A percentile compares a stretch with the other conserved stretches of the same genome.
phyloP scores from a whole-genome alignment of 2,888 invertebrate species.

The Unio delphinus region DNA sequence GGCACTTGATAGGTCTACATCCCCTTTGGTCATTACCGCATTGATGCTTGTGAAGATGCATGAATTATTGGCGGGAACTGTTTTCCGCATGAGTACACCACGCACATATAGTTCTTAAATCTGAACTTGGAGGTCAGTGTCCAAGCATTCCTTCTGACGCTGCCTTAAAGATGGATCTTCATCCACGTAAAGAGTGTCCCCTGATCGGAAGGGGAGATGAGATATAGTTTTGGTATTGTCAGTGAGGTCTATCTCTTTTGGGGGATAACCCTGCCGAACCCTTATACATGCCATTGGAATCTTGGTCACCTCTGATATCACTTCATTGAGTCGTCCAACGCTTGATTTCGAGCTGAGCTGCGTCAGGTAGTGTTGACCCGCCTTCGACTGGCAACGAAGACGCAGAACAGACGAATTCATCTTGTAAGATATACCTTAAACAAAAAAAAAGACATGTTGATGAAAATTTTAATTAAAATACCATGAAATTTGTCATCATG shows the following conservation, averaged over 20 bases:
- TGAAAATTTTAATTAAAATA: too few relatives aligned
- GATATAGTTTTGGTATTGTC: constrained; percentile 77
- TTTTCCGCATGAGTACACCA: constrained; percentile 89
- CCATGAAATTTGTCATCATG: too few relatives aligned
- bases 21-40: constrained; percentile 74
- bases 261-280: constrained; percentile 87
- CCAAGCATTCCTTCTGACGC: constrained; percentile 32
- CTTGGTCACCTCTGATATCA: constrained; percentile 79
- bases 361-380: constrained; percentile 83
- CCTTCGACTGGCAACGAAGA: constrained; percentile 80
- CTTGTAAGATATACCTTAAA: not conserved
- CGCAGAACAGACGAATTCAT: constrained; percentile 16
- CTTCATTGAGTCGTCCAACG: constrained; percentile 80
- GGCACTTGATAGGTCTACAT: constrained; percentile 83
- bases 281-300: constrained; percentile 76
- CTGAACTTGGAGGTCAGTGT: constrained; percentile 50
- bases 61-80: constrained; percentile 96
- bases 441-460: too few relatives aligned
- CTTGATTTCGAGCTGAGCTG: constrained; percentile 82
- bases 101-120: constrained; percentile 25
- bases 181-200: constrained; percentile 90
- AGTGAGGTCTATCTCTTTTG: constrained; percentile 82
- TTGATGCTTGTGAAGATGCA: constrained; percentile 94
- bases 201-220: constrained; percentile 83
- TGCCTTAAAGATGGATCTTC: constrained; percentile 74